Evolutionary conservation across 2,797 vertebrate species (phyloP).

Genomic region (Onychomys leucogaster): DNA sequence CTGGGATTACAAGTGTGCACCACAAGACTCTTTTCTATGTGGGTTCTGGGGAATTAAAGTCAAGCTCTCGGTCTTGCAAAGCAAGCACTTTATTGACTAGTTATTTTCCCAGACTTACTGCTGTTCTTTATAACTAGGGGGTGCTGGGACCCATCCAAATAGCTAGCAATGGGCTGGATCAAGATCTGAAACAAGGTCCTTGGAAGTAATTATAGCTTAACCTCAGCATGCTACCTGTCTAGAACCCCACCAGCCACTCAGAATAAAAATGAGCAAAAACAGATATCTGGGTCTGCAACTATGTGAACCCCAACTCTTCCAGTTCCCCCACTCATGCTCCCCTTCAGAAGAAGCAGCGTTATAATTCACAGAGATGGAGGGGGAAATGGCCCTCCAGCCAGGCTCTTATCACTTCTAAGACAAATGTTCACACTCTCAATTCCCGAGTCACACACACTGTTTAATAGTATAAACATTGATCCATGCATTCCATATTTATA

Average conservation of each 20-base stretch:
- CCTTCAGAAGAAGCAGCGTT: neutral
- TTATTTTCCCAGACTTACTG: neutral
- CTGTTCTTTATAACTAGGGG: neutral
- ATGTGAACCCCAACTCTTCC: neutral
- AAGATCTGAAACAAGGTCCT: neutral
- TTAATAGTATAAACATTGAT: constrained; percentile 60
- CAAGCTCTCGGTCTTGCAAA: neutral
- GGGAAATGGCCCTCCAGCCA: neutral
- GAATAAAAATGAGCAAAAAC: neutral
- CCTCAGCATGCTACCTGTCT: neutral
- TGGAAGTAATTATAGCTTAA: neutral
- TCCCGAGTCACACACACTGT: neutral
- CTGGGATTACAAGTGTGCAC: neutral
- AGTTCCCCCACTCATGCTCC: neutral
- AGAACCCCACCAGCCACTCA: neutral
- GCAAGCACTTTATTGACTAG: neutral
- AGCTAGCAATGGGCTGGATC: neutral
- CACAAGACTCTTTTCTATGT: neutral
- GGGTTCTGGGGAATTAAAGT: neutral
- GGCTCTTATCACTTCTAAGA: neutral
- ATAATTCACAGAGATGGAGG: neutral
- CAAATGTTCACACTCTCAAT: neutral
- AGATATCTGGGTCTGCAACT: neutral
- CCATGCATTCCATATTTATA: constrained; percentile 21
- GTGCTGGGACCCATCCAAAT: neutral